Evolutionary conservation across 2,113 vertebrate species (phyloP), one percentile per base, ranked within the genome.

Genomic region (Prolemur simus): DNA sequence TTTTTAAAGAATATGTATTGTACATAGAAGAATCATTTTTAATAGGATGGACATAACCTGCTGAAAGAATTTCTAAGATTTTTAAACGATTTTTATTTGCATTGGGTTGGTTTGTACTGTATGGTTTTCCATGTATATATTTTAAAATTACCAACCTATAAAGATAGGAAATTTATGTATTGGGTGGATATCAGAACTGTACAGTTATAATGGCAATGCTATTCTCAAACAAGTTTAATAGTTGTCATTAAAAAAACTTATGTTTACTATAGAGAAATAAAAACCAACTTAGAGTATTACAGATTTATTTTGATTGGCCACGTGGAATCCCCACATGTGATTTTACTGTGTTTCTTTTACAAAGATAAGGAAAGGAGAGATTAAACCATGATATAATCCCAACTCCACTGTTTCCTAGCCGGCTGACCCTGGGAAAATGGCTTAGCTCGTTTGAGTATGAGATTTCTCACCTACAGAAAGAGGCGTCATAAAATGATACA

Each of bases 31-130:
- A 96, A 60, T 21, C 89, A 96, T 96, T 98, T 98, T 97, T 98
- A 96, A 95, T 92, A 83, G 68, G n/a, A 89, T 89, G 8, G 47
- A 96, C 66, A 94, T 97, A 97, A 97, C 82, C 91, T 45, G 93
- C 96, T 69, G 18, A 64, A 91, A 95, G 76, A 91, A 97, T 98
- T 98, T 98, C 95, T 97, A 98, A 98, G 96, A 94, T 93, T 94
- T 95, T 98, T 97, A 81, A 96, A 96, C 92, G 89, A 93, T 95
- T 98, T 98, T 98, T 97, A 96, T 98, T 98, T 98, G 88, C 93
- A 94, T 97, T 98, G 92, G 92, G 93, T 97, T 98, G 97, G 86
- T 96, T 98, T 91, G 93, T 95, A 95, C 76, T 95, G 54, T 96
- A 89, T 95, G 98, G 97, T 98, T 96, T 87, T 96, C 23, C 82